These are phyloP conservation scores for Noctua janthe DNA, from an alignment of 2,888 invertebrate species.

Conservation along the genomic window DNA sequence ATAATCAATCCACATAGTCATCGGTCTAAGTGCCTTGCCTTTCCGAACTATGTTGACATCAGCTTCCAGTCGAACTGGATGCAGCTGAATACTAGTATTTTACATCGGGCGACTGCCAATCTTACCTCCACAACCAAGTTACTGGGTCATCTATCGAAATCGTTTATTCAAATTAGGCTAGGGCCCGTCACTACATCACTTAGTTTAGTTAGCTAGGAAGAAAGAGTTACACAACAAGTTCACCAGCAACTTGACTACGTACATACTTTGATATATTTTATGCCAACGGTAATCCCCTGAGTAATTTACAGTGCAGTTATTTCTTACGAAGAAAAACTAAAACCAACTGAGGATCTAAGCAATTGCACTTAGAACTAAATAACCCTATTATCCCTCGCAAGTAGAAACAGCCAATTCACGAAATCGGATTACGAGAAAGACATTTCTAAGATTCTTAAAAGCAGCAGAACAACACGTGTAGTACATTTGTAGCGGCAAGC, in stretches of 20 bases:
- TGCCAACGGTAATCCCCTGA: not conserved
- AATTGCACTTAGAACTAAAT: slow-evolving; percentile 26
- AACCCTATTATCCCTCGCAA: slow-evolving; percentile 16
- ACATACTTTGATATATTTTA: not conserved
- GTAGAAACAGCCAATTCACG: slow-evolving; percentile 37
- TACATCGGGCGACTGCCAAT: not conserved
- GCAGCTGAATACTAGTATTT: not conserved
- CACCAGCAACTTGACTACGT: not conserved
- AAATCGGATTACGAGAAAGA: slow-evolving; percentile 42
- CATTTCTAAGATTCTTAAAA: slow-evolving; percentile 29
- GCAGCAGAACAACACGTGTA: slow-evolving; percentile 24
- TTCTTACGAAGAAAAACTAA: slow-evolving; percentile 2
- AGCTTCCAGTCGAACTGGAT: not conserved
- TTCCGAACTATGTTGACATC: not conserved
- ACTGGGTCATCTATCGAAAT: not conserved
- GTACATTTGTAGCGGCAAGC: slow-evolving; percentile 30
- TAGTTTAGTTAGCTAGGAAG: not conserved
- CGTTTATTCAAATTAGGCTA: not conserved
- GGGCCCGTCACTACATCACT: not conserved
- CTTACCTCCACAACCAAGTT: not conserved
- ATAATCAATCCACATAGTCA: not conserved
- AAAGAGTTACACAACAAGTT: not conserved
- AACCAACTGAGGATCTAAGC: not conserved
- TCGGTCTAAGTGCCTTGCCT: not conserved
- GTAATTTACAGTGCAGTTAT: not conserved